A percentile compares a stretch with the other conserved stretches of the same genome.
phyloP scores from a whole-genome alignment of 2,797 vertebrate genomes.

The Buceros bicornis region DNA sequence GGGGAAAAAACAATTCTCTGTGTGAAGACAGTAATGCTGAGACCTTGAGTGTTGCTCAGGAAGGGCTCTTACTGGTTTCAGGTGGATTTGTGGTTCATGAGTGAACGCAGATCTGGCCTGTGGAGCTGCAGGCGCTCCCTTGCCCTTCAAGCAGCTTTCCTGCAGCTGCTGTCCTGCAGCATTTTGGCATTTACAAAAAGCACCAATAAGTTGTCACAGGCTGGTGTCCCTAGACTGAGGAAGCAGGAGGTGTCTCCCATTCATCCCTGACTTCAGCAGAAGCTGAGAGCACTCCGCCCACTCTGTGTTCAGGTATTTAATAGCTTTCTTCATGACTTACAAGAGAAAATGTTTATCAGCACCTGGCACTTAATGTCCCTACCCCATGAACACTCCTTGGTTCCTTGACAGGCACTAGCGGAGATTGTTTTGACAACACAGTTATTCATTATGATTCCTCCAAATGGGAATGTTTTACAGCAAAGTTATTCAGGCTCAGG shows the following conservation, averaged over 20 bases:
- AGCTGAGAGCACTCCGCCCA: not conserved
- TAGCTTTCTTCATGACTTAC: not conserved
- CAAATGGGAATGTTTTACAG: not conserved
- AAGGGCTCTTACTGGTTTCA: not conserved
- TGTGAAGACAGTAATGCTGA: not conserved
- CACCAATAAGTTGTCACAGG: rapidly evolving
- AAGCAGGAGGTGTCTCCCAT: not conserved
- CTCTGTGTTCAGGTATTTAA: not conserved
- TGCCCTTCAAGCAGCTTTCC: not conserved
- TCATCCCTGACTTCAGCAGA: not conserved
- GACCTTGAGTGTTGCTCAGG: not conserved
- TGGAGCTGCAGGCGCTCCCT: not conserved
- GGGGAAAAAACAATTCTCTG: not conserved
- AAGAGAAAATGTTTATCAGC: not conserved
- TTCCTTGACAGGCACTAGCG: rapidly evolving
- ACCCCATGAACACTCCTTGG: rapidly evolving
- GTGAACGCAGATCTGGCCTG: not conserved
- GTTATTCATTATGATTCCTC: not conserved
- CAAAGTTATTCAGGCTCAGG: not conserved
- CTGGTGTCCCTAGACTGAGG: rapidly evolving
- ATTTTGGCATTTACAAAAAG: not conserved
- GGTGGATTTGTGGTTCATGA: not conserved
- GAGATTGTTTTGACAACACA: slow-evolving; percentile 39
- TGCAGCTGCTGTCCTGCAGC: not conserved
- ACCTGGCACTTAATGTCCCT: not conserved